phyloP scores from a whole-genome alignment of 2,113 vertebrate genomes.

The Hemichromis elongatus region DNA sequence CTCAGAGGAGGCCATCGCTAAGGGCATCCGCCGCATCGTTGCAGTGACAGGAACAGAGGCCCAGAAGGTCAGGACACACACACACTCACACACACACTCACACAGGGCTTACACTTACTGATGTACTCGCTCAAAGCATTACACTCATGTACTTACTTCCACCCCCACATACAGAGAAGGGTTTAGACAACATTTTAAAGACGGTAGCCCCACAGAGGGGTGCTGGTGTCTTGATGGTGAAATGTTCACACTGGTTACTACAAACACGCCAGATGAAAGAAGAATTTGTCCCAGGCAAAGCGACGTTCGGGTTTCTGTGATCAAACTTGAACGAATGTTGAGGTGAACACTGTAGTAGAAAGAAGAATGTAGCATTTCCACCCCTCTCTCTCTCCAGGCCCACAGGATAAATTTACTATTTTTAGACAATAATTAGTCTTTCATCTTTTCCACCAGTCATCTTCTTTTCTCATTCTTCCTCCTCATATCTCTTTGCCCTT shows the following conservation, averaged over 20 bases:
- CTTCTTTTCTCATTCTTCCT: neutral
- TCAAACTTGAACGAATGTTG: conserved; percentile 8
- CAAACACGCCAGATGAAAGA: neutral
- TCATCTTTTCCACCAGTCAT: neutral
- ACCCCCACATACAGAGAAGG: neutral
- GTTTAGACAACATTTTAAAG: neutral
- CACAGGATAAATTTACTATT: conserved; percentile 4
- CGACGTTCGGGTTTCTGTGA: neutral
- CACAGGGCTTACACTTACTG: neutral
- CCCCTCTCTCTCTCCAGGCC: neutral
- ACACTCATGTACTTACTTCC: neutral
- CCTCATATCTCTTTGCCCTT: neutral
- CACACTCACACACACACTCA: neutral
- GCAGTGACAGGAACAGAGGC: conserved; percentile 91
- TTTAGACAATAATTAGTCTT: conserved; percentile 9
- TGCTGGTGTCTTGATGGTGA: neutral
- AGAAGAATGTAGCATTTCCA: neutral
- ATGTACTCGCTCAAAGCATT: neutral
- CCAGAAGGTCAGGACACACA: conserved; percentile 82
- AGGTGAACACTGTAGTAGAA: neutral
- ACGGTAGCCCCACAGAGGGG: neutral
- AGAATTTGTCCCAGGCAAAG: neutral
- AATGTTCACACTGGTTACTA: neutral
- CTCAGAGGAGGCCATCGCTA: conserved; percentile 96
- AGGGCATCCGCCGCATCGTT: conserved; percentile 95